Percentiles rank a stretch among this genome's conserved stretches.
Evolutionary conservation across 1,140 invertebrate species (phyloP).

Genomic region (Rhynchophorus ferrugineus): DNA sequence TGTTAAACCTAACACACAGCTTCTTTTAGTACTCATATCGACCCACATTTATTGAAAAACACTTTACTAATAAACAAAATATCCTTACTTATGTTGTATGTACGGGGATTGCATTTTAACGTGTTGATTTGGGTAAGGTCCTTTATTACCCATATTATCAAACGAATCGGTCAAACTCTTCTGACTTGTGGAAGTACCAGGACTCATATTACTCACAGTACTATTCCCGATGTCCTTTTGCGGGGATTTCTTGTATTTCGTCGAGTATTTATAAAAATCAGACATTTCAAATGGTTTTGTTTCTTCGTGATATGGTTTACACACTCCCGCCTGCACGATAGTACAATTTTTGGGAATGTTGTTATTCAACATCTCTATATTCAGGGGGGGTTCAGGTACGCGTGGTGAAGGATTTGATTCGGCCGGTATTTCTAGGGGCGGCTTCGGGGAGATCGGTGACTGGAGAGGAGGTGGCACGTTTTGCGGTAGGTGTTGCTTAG

Average conservation of each 20-base stretch:
- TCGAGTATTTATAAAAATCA: conserved; percentile 96
- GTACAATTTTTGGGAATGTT: conserved; percentile 71
- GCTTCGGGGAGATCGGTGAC: conserved; percentile 32
- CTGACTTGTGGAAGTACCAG: conserved; percentile 3
- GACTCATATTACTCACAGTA: background rate
- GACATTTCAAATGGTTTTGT: conserved; percentile 95
- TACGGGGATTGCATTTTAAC: conserved; percentile 1
- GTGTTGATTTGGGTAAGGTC: conserved; percentile 6
- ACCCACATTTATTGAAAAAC: no score
- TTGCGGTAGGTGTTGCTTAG: conserved; percentile 16
- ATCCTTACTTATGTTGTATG: conserved; percentile 13
- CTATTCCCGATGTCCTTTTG: conserved; percentile 16
- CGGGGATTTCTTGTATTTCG: conserved; percentile 55
- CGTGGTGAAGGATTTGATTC: conserved; percentile 35
- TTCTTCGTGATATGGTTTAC: conserved; percentile 86
- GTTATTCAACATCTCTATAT: conserved; percentile 40
- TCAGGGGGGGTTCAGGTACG: conserved; percentile 34
- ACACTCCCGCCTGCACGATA: conserved; percentile 77
- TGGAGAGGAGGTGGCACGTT: conserved; percentile 21
- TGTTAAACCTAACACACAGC: no score
- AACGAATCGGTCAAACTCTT: conserved; percentile 26
- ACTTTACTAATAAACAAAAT: no score
- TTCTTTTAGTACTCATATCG: no score
- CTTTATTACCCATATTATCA: conserved; percentile 15
- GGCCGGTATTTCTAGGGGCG: conserved; percentile 34